Evolutionary conservation across 1,140 invertebrate species (phyloP), one percentile per base, ranked within the genome.

Genomic region (Hyphantria cunea): DNA sequence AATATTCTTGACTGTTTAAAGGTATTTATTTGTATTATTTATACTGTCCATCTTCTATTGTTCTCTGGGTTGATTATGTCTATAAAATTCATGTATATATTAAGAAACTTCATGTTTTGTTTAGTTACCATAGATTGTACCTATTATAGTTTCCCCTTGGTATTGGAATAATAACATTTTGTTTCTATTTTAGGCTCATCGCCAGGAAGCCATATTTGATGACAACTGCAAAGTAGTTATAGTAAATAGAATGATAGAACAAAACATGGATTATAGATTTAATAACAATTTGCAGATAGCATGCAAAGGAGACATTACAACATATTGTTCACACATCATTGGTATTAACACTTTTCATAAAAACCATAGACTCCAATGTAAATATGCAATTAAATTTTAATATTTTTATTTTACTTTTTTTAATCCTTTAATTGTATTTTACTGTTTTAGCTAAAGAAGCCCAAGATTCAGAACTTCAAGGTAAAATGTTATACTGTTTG

Each of bases 191-290:
- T 91, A 95, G 91, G 93, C 92, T 66, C 93, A 96, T 71, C 96
- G 96, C 81, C 94, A 98, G 79, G 94, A 97, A 70, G 86, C 92
- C 13, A 93, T 92, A 15, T 99, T 98, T 91, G 96, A 98, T 82
- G 93, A 94, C 54, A 95, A 95, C 53, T 99, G 99, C 84, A 95
- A 96, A 76, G 91, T 94, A 51, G 93, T 99, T 10, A 95, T 99
- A 3, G 92, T 97, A 7, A 95, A 95, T 84, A 92, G 98, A 80
- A 96, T 99, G 94, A 95, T 97, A 56, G 97, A 98, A 85, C 97
- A 98, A 90, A 97, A 97, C 83, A 93, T 94, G 45, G 98, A 99
- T 90, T 97, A 97, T 76, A 93, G 98, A 69, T 95, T 99, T 48
- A 99, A 99, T 92, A 96, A 96, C 11, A 92, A 94, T 6, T 91